A percentile compares a stretch with the other conserved stretches of the same genome.
Evolutionary conservation across 1,140 invertebrate species (phyloP).

Genomic region (Dufourea novaeangliae): DNA sequence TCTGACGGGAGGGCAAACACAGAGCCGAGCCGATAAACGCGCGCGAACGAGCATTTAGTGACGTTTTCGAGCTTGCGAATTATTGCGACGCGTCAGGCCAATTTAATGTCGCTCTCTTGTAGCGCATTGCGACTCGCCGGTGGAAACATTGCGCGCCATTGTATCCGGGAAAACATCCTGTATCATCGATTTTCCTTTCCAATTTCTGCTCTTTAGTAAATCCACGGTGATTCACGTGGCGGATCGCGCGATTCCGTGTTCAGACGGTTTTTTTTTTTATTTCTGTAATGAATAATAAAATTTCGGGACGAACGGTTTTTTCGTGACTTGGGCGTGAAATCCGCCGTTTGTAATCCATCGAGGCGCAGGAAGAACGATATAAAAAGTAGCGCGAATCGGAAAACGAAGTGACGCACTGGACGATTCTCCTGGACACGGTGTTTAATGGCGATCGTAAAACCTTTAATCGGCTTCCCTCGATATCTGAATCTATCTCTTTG

Average conservation of each 20-base stretch:
- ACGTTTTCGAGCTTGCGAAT: conserved; percentile 46
- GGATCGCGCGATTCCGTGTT: too few relatives aligned
- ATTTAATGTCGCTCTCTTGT: conserved; percentile 27
- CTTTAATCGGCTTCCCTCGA: conserved; percentile 27
- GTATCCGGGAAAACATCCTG: neutral
- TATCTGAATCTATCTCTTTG: conserved; percentile 25
- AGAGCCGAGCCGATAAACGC: conserved; percentile 43
- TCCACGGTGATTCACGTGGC: too few relatives aligned
- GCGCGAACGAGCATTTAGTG: conserved; percentile 25
- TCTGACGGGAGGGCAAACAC: conserved; percentile 49
- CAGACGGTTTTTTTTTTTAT: too few relatives aligned
- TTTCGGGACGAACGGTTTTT: too few relatives aligned
- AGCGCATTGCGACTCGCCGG: neutral
- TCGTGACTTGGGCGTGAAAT: too few relatives aligned
- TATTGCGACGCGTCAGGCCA: conserved; percentile 34
- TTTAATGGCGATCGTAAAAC: conserved; percentile 45
- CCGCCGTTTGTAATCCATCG: neutral
- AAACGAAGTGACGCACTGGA: neutral
- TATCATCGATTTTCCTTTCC: too few relatives aligned
- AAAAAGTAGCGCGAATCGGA: neutral
- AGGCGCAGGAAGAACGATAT: neutral
- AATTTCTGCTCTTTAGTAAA: neutral
- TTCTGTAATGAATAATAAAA: neutral
- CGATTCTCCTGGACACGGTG: conserved; percentile 13
- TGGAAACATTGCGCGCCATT: conserved; percentile 7